These are phyloP conservation scores for Sisor rabdophorus DNA, from an alignment of 2,113 vertebrate species.

Conservation along the genomic window DNA sequence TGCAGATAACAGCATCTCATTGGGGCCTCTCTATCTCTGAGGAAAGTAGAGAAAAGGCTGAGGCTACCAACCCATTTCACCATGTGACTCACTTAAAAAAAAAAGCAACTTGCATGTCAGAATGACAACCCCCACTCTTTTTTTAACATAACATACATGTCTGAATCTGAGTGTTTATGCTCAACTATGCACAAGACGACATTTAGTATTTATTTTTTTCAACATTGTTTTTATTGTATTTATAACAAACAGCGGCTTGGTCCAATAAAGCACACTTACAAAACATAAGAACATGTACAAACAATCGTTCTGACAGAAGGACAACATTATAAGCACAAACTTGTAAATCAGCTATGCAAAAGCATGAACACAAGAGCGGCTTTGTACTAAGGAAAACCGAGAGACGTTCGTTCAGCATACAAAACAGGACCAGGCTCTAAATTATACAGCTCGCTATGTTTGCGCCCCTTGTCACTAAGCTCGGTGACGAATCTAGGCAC, in stretches of 20 bases:
- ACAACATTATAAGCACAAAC: background rate
- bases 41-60: background rate
- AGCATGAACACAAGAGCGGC: conserved; percentile 31
- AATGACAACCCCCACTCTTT: background rate
- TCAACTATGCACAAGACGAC: too few species aligned
- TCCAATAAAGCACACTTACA: background rate
- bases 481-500: background rate
- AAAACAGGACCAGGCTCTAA: conserved; percentile 8
- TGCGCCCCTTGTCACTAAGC: background rate
- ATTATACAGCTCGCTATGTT: background rate
- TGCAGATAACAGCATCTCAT: background rate
- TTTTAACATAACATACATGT: too few species aligned
- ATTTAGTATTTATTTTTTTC: too few species aligned
- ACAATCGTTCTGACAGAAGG: background rate
- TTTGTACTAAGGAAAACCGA: conserved; percentile 20
- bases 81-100: background rate
- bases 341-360: conserved; percentile 44
- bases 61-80: background rate
- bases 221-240: background rate
- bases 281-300: background rate
- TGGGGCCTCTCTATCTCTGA: background rate
- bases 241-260: background rate
- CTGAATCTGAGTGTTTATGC: too few species aligned
- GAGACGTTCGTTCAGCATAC: background rate
- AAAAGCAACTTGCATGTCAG: background rate